Evolutionary conservation across 2,888 invertebrate genomes (phyloP), one percentile per base, ranked within the genome.

Genomic region (Saturnia japonica): DNA sequence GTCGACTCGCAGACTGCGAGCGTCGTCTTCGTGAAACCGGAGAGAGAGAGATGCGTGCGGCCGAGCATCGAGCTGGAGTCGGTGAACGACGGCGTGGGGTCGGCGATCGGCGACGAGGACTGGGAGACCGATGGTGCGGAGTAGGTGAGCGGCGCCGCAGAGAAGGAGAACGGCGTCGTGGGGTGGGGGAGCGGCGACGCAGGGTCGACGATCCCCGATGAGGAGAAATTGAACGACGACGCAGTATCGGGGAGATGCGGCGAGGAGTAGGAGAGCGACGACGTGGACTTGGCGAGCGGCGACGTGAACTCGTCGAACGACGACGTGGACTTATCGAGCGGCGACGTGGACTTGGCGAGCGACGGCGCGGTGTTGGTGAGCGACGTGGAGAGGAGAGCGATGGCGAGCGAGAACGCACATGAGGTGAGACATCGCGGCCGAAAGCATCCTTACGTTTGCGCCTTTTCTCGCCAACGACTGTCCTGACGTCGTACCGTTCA

Each of bases 401-500:
- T 28, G 73, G 76, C 43, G 77, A 76, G 7, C 75, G 73, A 51
- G 77, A 77, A 43, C 80, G 73, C 69, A 73, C 28, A 76, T 76
- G 73, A 47, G 74, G 93, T 0, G 95, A 94, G 70, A 96, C 94
- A 87, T 97, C 97, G 16, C 97, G 94, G 0, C 97, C 97, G 88
- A 97, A 97, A 69, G 96, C 95, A 88, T 97, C 97, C 87, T 96
- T 97, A 70, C 95, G 92, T 51, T 94, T 93, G 72, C 95, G 91
- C 0, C 96, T 95, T 78, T 96, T 96, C 74, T 96, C 96, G 8
- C 96, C 95, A 12, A 98, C 96, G 54, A 98, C 91, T 74, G 96
- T 96, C 60, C 98, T 94, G 14, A 98, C 97, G 91, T 97, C 96
- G 86, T 98, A 98, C 4, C 98, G 95, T 80, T 96, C 97, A 68